Percentiles rank a stretch among this genome's conserved stretches.
These are phyloP conservation scores for Habroteleia sp. DNA, from an alignment of 2,888 invertebrate species.

Conservation along the genomic window DNA sequence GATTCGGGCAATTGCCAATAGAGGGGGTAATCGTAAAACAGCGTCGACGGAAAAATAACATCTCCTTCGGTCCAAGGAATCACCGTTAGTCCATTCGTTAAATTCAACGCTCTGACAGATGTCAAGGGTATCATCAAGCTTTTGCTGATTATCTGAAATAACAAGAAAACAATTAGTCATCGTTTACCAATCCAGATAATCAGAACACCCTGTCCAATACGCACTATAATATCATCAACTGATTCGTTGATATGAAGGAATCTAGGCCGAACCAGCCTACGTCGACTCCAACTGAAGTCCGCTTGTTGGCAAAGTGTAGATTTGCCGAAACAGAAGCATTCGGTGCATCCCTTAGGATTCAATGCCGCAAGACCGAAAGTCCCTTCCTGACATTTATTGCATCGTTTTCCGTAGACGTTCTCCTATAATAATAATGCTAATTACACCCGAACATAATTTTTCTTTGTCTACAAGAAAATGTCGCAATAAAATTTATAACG, in stretches of 20 bases:
- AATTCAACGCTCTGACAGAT: conserved; percentile 81
- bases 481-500: too few relatives aligned
- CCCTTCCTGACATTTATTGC: conserved; percentile 90
- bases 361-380: conserved; percentile 91
- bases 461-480: too few relatives aligned
- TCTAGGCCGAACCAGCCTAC: conserved; percentile 84
- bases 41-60: conserved; percentile 82
- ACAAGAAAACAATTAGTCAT: background rate
- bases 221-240: conserved; percentile 73
- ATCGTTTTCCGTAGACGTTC: conserved; percentile 91
- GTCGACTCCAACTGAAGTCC: conserved; percentile 90
- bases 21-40: conserved; percentile 85
- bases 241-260: conserved; percentile 76
- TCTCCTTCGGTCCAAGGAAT: conserved; percentile 85
- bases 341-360: conserved; percentile 93
- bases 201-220: conserved; percentile 17
- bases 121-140: conserved; percentile 70
- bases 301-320: conserved; percentile 91
- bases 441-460: too few relatives aligned
- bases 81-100: conserved; percentile 84
- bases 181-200: background rate
- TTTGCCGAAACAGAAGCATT: conserved; percentile 97
- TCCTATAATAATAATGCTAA: conserved; percentile 83
- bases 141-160: conserved; percentile 72
- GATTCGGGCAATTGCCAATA: conserved; percentile 91